These are phyloP conservation scores for Enchytraeus crypticus DNA, from an alignment of 2,888 invertebrate genomes.

Conservation along the genomic window DNA sequence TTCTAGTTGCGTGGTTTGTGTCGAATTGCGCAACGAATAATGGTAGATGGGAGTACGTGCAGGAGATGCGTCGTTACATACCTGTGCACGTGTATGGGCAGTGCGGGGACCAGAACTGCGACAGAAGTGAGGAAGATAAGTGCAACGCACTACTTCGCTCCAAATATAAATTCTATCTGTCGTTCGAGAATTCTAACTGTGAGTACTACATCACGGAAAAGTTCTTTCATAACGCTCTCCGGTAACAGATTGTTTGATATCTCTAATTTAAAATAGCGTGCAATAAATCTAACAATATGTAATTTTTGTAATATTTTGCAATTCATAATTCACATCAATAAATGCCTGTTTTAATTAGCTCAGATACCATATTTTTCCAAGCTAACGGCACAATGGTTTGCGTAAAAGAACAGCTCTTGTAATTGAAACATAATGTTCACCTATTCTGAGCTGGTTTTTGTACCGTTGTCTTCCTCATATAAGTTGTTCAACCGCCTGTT, in stretches of 20 bases:
- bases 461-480: no score
- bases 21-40: constrained; percentile 92
- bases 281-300: no score
- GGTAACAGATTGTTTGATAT: constrained; percentile 6
- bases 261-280: no score
- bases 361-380: no score
- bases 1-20: constrained; percentile 92
- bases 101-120: constrained; percentile 73
- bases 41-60: constrained; percentile 65
- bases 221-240: constrained; percentile 16
- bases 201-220: constrained; percentile 28
- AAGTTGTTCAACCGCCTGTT: no score
- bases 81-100: constrained; percentile 44
- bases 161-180: constrained; percentile 24
- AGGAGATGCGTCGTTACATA: constrained; percentile 73
- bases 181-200: constrained; percentile 30
- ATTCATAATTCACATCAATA: no score
- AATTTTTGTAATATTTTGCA: no score
- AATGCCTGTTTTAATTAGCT: no score
- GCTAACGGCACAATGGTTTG: no score
- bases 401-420: no score
- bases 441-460: no score
- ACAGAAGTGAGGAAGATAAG: not conserved
- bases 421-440: no score
- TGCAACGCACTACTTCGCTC: constrained; percentile 15